Evolutionary conservation across 2,888 invertebrate species (phyloP).

Genomic region (Caprella mutica): DNA sequence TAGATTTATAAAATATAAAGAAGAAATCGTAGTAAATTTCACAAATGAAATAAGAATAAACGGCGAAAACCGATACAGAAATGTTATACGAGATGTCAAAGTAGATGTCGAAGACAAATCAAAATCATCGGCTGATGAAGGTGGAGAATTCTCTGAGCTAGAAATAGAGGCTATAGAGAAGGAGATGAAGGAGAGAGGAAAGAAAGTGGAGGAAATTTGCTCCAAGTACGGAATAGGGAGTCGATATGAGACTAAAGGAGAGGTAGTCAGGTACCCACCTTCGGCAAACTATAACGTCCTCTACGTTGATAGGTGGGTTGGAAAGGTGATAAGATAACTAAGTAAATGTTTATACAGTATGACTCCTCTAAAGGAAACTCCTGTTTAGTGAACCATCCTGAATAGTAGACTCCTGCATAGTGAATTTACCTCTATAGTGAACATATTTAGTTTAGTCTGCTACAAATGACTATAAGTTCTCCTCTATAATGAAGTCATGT

Average conservation of each 20-base stretch:
- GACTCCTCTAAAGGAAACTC: no score
- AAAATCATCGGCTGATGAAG: neutral
- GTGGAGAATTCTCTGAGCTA: neutral
- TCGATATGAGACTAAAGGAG: slow-evolving; percentile 35
- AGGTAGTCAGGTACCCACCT: slow-evolving; percentile 42
- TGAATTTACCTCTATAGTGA: no score
- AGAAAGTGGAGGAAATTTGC: slow-evolving; percentile 39
- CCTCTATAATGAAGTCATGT: no score
- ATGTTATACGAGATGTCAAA: neutral
- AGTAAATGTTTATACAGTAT: no score
- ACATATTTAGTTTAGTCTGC: no score
- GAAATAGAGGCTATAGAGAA: slow-evolving; percentile 3
- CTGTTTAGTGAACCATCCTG: no score
- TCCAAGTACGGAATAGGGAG: slow-evolving; percentile 41
- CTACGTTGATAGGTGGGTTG: slow-evolving; percentile 43
- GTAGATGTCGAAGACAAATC: neutral
- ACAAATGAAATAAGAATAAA: neutral
- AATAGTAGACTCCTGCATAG: no score
- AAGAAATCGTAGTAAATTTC: no score
- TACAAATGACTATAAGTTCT: no score
- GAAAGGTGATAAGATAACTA: no score
- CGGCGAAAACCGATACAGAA: neutral
- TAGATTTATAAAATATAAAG: no score
- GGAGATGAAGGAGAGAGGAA: slow-evolving; percentile 35
- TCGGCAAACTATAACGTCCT: slow-evolving; percentile 44